phyloP scores from a whole-genome alignment of 2,113 vertebrate species.

The Blennius ocellaris region DNA sequence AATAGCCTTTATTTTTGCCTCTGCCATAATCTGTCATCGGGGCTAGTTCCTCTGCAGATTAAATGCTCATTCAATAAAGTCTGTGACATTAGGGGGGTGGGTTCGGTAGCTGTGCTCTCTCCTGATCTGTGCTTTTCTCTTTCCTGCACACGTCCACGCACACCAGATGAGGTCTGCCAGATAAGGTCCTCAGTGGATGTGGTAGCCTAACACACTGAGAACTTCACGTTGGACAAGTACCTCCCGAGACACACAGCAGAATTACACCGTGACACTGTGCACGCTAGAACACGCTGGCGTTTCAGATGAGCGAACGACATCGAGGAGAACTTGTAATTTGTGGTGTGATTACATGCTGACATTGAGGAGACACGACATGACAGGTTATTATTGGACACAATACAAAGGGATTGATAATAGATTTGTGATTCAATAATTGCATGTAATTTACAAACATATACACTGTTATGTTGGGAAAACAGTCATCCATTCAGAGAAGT shows the following conservation, averaged over 20 bases:
- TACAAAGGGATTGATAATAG: too few relatives aligned
- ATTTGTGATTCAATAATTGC: too few relatives aligned
- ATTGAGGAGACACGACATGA: too few relatives aligned
- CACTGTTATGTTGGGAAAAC: too few relatives aligned
- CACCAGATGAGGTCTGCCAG: conserved; percentile 28
- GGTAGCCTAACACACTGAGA: neutral
- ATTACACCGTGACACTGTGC: neutral
- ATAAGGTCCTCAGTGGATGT: conserved; percentile 10
- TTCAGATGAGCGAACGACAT: too few relatives aligned
- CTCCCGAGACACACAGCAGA: conserved; percentile 7
- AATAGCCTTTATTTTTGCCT: neutral
- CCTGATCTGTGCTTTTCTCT: conserved; percentile 6
- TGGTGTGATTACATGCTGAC: too few relatives aligned
- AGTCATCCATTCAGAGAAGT: too few relatives aligned
- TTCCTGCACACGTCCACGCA: conserved; percentile 3
- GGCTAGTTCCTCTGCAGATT: neutral
- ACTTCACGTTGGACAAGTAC: conserved; percentile 10
- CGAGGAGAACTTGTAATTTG: too few relatives aligned
- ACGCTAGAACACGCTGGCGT: too few relatives aligned
- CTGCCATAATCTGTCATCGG: neutral
- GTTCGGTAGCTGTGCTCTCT: conserved; percentile 15
- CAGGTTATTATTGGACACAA: too few relatives aligned
- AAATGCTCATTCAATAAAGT: conserved; percentile 5
- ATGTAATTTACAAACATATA: too few relatives aligned
- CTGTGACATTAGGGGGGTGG: conserved; percentile 6